Evolutionary conservation across 2,113 vertebrate genomes (phyloP), one percentile per base, ranked within the genome.

Genomic region (Illadopsis cleaveri): DNA sequence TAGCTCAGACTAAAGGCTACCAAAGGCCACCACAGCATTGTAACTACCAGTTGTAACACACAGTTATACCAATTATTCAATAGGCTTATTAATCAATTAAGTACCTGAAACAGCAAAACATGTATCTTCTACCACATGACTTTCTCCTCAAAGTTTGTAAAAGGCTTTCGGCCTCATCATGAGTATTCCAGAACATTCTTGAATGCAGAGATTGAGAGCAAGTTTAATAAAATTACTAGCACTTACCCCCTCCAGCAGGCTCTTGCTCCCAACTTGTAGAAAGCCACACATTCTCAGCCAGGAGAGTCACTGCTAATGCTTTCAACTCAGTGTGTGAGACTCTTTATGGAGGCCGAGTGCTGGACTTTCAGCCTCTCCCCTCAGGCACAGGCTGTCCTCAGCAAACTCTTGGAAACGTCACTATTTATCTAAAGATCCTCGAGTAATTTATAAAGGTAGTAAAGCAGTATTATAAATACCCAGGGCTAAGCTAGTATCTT

Each of bases 341-440:
- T 79, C 44, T 82, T 91, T 85, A 86, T 42, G 51, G 30, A 93
- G 40, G 50, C 27, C 40, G 51, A 77, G 44, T 19, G 44, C 76
- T 96, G 92, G 90, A 95, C 96, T 86, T 96, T 91, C 21, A 0
- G 85, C 79, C 93, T 88, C 68, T 89, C 51, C 40, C 51, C 77
- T 69, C 68, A 71, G 64, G 72, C 4, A 7, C 42, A 86, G 28
- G 42, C 76, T 93, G 82, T 81, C 68, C 90, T 88, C 82, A 89
- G 91, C 71, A 90, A 93, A 80, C 68, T 93, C 38, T n/a, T 30
- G 42, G 51, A 94, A 90, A 75, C 2, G 86, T 92, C 83, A 92
- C 82, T 93, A 89, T 95, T 93, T 96, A 97, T 84, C 83, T 95
- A 11, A 84, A 92, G 89, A 54, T 76, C 62, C 30, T 92, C 24